phyloP scores from a whole-genome alignment of 2,888 invertebrate species.

The Heliconius erato region DNA sequence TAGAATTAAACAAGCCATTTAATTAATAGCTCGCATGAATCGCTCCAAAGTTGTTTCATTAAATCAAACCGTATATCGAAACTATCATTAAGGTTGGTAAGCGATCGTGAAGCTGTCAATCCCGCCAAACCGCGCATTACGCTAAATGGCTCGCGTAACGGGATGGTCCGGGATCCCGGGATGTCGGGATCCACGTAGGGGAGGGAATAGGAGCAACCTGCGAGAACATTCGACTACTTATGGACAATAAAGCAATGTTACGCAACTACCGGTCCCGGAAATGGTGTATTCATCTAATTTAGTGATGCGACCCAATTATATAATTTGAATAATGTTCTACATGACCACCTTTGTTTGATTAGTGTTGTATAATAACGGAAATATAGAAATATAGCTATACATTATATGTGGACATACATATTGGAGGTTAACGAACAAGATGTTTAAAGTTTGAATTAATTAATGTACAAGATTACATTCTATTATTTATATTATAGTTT shows the following conservation, averaged over 20 bases:
- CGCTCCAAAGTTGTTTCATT: constrained; percentile 58
- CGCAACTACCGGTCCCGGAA: constrained; percentile 64
- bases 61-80: constrained; percentile 67
- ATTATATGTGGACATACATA: not conserved
- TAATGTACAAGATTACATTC: not conserved
- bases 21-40: constrained; percentile 49
- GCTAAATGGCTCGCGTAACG: constrained; percentile 83
- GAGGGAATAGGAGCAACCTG: constrained; percentile 76
- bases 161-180: constrained; percentile 60
- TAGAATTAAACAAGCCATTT: constrained; percentile 39
- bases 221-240: constrained; percentile 70
- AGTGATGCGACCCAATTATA: constrained; percentile 47
- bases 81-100: constrained; percentile 72
- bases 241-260: constrained; percentile 82
- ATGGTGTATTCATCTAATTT: constrained; percentile 69
- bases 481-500: not conserved
- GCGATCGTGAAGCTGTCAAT: constrained; percentile 72
- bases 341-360: constrained; percentile 28
- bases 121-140: constrained; percentile 83
- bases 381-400: not conserved
- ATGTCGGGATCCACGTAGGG: constrained; percentile 56
- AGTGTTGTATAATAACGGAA: not conserved
- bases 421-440: not conserved
- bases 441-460: not conserved
- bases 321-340: constrained; percentile 39